Evolutionary conservation across 2,888 invertebrate genomes (phyloP), one percentile per base, ranked within the genome.

Genomic region (Drosophila ezoana): DNA sequence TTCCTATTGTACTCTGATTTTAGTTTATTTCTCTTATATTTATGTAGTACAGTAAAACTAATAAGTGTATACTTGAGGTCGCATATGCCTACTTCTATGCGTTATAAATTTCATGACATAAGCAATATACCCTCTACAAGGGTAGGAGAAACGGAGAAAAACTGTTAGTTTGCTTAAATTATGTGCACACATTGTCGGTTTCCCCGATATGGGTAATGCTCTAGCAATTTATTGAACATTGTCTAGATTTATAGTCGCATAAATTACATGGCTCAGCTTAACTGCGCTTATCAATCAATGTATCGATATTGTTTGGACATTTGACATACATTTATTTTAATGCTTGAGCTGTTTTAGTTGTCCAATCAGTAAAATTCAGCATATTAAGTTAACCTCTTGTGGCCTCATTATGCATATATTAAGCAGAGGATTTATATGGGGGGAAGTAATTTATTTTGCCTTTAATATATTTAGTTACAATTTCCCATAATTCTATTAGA

Each of bases 241-340:
- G 35, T 28, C 4, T 32, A 20, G 76, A 69, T 59, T 75, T 59
- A 75, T 76, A 11, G 76, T 20, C 33, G 41, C 53, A 51, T 69
- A 75, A 69, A 70, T 71, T 69, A 59, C 57, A 20, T 28, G 11
- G 41, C 23, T 67, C 38, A 20, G 41, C 60, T 54, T 47, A 38
- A 28, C 38, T 28, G 49, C 14, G 44, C 32, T 51, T 38, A 53
- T 70, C 57, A 58, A 71, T 71, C 70, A 71, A 60, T 52, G 49
- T 45, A 68, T 44, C 66, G 41, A 69, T 44, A 33, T 66, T 66
- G 67, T 44, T 63, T 35, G 51, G 51, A 52, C 63, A 66, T 63
- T 63, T 63, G 63, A 63, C 63, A 63, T 16, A 16, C 67, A 52
- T 66, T 44, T 52, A 66, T 16, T 44, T 63, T 44, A 66, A 63